Evolutionary conservation across 2,797 vertebrate genomes (phyloP).

Genomic region (Babyrousa celebensis): DNA sequence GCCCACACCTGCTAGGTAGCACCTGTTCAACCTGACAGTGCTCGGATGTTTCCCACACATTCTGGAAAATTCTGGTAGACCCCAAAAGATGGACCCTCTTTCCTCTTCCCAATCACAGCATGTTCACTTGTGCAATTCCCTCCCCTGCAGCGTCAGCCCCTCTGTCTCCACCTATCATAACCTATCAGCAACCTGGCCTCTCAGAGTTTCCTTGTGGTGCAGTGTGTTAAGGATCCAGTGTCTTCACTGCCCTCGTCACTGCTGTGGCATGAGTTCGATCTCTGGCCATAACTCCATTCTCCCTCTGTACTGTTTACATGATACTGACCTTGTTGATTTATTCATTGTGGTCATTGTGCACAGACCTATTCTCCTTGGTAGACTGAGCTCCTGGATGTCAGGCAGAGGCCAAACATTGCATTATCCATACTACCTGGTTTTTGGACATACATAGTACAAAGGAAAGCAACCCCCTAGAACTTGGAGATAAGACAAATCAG

Average conservation of each 20-base stretch:
- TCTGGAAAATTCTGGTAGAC: neutral
- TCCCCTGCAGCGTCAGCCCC: neutral
- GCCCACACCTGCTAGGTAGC: no score
- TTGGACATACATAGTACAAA: neutral
- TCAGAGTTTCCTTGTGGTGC: no score
- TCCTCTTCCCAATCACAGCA: neutral
- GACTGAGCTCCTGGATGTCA: neutral
- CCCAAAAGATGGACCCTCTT: neutral
- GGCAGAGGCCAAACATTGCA: neutral
- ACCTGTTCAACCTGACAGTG: neutral
- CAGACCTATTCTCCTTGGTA: neutral
- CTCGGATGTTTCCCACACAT: accelerated
- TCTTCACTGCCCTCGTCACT: no score
- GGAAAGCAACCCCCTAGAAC: neutral
- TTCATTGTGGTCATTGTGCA: neutral
- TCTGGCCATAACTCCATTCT: neutral
- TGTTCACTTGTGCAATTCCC: neutral
- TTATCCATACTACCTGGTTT: neutral
- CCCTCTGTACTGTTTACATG: neutral
- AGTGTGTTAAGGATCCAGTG: no score
- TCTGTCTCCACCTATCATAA: no score
- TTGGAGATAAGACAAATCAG: neutral
- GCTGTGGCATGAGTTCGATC: no score
- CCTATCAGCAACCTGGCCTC: no score
- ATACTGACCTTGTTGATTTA: neutral